Base-by-base conservation (phyloP, 2,797 vertebrate genomes). In the Catostomus latipinnis region DNA sequence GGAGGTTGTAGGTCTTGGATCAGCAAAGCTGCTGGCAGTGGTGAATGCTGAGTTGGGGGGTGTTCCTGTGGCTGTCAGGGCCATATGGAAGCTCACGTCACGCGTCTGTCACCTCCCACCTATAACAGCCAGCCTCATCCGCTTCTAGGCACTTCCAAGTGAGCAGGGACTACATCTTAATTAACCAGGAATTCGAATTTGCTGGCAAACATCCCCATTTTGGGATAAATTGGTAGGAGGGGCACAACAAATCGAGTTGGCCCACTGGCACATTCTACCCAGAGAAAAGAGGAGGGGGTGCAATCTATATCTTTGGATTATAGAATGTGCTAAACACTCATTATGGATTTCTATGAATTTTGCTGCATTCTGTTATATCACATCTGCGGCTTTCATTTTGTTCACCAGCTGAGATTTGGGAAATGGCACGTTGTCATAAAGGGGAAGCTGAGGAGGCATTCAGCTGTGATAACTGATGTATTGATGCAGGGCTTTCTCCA, bases 41-140 rank as follows among this genome's bases (percentile, higher is more conserved):
- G 46, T 57, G 62, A 52, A 63, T 34, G 65, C 49, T 66, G 62
- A 80, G 62, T 45, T 34, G 4, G 6, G 53, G 68, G 9, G 45
- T 69, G 68, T 81, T 81, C 78, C 75, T 69, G 50, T 68, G 75
- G 67, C 74, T 56, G 60, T 68, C 18, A 43, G 74, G 71, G 49
- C 71, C 82, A 80, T 86, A 84, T 84, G 84, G 84, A 74, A 53
- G 68, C 16, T 49, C 81, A 45, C 8, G 8, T 72, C 2, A 34
- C 78, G 69, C 69, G 79, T 75, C 84, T 86, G 83, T 84, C 79
- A 78, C 78, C 79, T 84, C 71, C 52, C 73, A 84, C 83, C 79
- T 79, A 79, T 63, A 82, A 75, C 85, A 84, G 76, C 71, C 76
- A 34, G 78, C 66, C 67, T 71, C 66, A 75, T 82, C 77, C 67